Conservation (phyloP, 1,140 invertebrate genomes). For the Ridgeia piscesae region DNA sequence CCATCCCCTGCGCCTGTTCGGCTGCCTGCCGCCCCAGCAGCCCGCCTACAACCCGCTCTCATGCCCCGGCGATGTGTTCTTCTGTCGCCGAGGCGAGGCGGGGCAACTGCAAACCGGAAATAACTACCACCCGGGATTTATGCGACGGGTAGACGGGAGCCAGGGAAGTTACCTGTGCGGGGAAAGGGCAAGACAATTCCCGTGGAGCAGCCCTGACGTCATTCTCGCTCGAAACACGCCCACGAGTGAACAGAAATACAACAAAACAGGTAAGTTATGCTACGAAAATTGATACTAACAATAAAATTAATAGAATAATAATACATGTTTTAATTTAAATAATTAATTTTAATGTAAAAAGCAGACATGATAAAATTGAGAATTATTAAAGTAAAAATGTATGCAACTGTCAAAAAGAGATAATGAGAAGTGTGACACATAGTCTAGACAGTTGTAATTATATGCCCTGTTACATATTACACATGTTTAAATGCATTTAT, state of each 20-base stretch:
- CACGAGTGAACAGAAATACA: background rate
- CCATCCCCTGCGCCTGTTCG: background rate
- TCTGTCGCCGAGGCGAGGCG: background rate
- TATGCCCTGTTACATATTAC: no score
- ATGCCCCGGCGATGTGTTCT: background rate
- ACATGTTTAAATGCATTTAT: no score
- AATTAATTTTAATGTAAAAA: no score
- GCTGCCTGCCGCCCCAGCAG: background rate
- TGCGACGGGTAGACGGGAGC: background rate
- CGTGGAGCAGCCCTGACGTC: background rate
- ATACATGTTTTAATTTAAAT: no score
- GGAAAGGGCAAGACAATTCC: background rate
- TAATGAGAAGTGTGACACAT: no score
- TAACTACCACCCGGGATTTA: background rate
- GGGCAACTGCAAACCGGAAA: background rate
- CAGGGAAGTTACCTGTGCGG: background rate
- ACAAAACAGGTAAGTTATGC: background rate
- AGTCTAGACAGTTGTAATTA: no score
- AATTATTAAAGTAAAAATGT: no score
- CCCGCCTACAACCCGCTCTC: background rate
- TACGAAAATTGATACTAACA: no score
- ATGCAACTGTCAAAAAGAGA: no score
- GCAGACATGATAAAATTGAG: no score
- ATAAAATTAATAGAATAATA: no score
- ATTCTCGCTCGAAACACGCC: background rate